Evolutionary conservation across 2,797 vertebrate genomes (phyloP).

Genomic region (Sparidentex hasta): DNA sequence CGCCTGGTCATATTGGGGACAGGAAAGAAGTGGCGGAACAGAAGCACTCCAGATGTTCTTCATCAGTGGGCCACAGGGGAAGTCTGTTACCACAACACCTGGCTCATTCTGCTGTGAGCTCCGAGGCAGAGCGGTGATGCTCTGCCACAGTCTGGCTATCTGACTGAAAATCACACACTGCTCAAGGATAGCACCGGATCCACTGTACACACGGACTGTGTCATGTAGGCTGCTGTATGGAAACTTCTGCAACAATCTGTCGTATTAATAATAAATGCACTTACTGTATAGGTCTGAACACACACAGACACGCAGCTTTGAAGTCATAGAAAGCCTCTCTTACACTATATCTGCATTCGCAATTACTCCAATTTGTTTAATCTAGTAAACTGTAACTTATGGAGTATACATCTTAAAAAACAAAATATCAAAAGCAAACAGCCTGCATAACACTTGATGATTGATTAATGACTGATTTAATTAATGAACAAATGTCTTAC

Average conservation of each 20-base stretch:
- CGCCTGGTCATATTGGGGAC: conserved; percentile 88
- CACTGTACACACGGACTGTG: conserved; percentile 39
- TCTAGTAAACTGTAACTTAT: background rate
- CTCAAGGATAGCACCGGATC: conserved; percentile 43
- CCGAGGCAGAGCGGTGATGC: conserved; percentile 66
- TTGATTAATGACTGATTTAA: conserved; percentile 25
- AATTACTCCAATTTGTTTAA: background rate
- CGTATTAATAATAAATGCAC: conserved; percentile 44
- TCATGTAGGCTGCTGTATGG: conserved; percentile 44
- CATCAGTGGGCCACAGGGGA: conserved; percentile 88
- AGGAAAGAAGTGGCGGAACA: conserved; percentile 87
- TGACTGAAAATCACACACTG: conserved; percentile 52
- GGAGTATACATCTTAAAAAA: background rate
- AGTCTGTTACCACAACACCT: conserved; percentile 86
- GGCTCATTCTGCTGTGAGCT: conserved; percentile 79
- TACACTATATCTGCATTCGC: background rate
- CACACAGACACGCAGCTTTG: conserved; percentile 2
- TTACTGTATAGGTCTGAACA: conserved; percentile 4
- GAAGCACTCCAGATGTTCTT: conserved; percentile 89
- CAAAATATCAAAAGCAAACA: conserved; percentile 14
- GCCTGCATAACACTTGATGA: background rate
- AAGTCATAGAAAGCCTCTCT: conserved; percentile 3
- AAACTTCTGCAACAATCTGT: conserved; percentile 59
- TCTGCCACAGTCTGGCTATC: conserved; percentile 76
- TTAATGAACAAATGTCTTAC: conserved; percentile 4